Percentiles rank a stretch among this genome's conserved stretches.
These are phyloP conservation scores for Spialia ferax DNA, from an alignment of 2,888 invertebrate genomes.

Conservation along the genomic window DNA sequence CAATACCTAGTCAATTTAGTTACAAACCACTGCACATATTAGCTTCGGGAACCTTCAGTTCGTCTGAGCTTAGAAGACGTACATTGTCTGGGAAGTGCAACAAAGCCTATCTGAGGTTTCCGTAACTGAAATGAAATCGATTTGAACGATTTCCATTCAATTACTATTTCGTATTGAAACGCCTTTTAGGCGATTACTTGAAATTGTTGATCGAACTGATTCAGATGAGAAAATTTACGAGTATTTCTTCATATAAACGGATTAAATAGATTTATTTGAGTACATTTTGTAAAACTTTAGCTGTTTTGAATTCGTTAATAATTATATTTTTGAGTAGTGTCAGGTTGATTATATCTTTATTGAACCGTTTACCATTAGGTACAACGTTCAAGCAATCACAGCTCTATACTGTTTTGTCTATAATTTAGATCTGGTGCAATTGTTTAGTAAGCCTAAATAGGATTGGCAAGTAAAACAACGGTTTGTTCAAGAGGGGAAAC, in stretches of 20 bases:
- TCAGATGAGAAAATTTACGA: too few relatives aligned
- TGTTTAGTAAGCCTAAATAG: constrained; percentile 33
- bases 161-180: neutral
- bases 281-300: too few relatives aligned
- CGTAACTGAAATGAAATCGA: neutral
- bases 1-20: neutral
- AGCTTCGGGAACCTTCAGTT: neutral
- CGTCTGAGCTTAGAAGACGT: neutral
- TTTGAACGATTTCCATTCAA: neutral
- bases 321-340: too few relatives aligned
- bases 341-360: too few relatives aligned
- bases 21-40: neutral
- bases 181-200: neutral
- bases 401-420: constrained; percentile 2
- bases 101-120: neutral
- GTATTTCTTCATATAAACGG: too few relatives aligned
- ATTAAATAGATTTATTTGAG: too few relatives aligned
- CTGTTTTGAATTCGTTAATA: too few relatives aligned
- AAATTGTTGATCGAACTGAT: neutral
- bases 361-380: neutral
- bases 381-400: neutral
- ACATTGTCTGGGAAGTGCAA: neutral
- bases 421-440: constrained; percentile 25
- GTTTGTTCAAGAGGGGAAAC: constrained; percentile 25
- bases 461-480: constrained; percentile 34